Evolutionary conservation across 2,797 vertebrate species (phyloP).

Genomic region (Danionella dracula): DNA sequence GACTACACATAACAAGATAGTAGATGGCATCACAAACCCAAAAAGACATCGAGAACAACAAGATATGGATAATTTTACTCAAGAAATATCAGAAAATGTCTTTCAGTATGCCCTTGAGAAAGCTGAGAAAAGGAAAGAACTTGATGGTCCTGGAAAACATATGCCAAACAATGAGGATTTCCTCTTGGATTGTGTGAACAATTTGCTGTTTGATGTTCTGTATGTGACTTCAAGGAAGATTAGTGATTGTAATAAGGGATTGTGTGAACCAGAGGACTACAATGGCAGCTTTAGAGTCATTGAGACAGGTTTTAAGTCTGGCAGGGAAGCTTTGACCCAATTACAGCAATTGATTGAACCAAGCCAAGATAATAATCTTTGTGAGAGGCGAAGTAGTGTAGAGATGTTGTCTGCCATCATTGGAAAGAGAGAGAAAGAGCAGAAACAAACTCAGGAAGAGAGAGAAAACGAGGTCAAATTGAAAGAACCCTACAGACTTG

Average conservation of each 20-base stretch:
- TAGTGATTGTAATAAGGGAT: conserved; percentile 61
- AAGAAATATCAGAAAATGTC: conserved; percentile 81
- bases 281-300: conserved; percentile 48
- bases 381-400: conserved; percentile 45
- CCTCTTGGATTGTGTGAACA: conserved; percentile 78
- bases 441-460: conserved; percentile 50
- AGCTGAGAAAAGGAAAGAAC: conserved; percentile 72
- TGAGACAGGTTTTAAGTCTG: conserved; percentile 49
- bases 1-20: conserved; percentile 77
- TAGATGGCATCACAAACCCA: conserved; percentile 75
- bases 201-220: conserved; percentile 81
- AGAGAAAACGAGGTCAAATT: conserved; percentile 50
- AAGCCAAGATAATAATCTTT: conserved; percentile 44
- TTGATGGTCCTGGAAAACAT: conserved; percentile 59
- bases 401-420: conserved; percentile 50
- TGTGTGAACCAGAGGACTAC: conserved; percentile 55
- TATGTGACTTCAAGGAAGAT: conserved; percentile 86
- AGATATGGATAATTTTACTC: conserved; percentile 76
- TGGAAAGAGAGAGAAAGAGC: conserved; percentile 50
- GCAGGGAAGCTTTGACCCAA: conserved; percentile 49
- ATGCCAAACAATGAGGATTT: conserved; percentile 61
- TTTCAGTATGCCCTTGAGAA: conserved; percentile 85
- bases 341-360: conserved; percentile 52
- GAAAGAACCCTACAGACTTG: conserved; percentile 60
- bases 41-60: conserved; percentile 65